Percentiles rank a stretch among this genome's conserved stretches.
Evolutionary conservation across 2,888 invertebrate genomes (phyloP).

Genomic region (Loripinus fragilis): DNA sequence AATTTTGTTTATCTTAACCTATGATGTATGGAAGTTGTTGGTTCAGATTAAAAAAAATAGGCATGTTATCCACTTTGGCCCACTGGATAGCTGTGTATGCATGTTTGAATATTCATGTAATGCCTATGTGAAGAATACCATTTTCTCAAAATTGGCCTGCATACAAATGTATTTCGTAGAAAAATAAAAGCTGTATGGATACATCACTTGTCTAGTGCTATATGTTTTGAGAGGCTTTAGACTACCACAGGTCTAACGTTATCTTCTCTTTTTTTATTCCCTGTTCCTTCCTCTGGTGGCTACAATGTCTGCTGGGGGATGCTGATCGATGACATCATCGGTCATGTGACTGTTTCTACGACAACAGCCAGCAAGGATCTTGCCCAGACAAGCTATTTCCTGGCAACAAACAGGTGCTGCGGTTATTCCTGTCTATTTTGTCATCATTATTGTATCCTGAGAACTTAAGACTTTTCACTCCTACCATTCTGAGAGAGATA

Average conservation of each 20-base stretch:
- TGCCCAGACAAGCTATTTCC: constrained; percentile 98
- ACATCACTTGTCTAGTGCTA: neutral
- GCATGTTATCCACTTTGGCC: no score
- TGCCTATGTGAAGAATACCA: no score
- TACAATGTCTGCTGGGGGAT: constrained; percentile 17
- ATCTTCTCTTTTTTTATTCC: constrained; percentile 34
- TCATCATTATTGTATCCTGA: constrained; percentile 19
- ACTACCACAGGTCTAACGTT: constrained; percentile 41
- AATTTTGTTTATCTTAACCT: no score
- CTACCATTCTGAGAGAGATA: no score
- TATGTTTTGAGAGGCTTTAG: neutral
- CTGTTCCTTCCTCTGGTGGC: constrained; percentile 20
- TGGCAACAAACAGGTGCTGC: constrained; percentile 96
- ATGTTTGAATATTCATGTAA: no score
- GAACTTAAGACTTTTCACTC: no score
- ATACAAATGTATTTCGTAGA: neutral
- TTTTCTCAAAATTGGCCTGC: no score
- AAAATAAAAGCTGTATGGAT: neutral
- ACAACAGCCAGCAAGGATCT: constrained; percentile 94
- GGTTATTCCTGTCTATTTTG: constrained; percentile 22
- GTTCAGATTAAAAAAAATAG: no score
- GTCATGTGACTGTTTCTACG: constrained; percentile 33
- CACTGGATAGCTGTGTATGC: no score
- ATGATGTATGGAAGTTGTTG: no score
- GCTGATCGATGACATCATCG: constrained; percentile 24